phyloP scores from a whole-genome alignment of 2,888 invertebrate species.

The Hirtodrosophila trivittata region DNA sequence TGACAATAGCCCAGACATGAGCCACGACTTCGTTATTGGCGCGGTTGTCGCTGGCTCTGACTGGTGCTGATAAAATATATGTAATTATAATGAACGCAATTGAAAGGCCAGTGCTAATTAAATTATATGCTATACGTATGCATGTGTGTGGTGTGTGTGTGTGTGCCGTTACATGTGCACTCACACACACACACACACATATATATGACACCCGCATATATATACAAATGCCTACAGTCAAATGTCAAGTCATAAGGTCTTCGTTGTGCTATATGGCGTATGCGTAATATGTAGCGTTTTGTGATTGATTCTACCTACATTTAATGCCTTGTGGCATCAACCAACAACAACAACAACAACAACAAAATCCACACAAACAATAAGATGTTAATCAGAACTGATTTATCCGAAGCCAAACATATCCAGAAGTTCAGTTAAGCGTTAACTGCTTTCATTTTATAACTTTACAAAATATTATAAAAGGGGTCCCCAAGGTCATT shows the following conservation, averaged over 20 bases:
- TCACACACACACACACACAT: constrained; percentile 15
- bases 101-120: constrained; percentile 74
- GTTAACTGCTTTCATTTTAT: too few species aligned
- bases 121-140: constrained; percentile 59
- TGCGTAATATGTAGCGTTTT: constrained; percentile 23
- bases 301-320: not conserved
- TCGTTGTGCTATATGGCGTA: constrained; percentile 37
- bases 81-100: constrained; percentile 74
- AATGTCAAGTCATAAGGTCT: constrained; percentile 53
- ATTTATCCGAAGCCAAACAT: too few species aligned
- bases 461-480: too few species aligned
- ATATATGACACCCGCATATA: constrained; percentile 9
- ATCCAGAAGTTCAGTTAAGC: too few species aligned
- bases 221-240: constrained; percentile 36
- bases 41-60: constrained; percentile 27
- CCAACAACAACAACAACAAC: constrained; percentile 2
- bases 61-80: constrained; percentile 69
- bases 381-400: too few species aligned
- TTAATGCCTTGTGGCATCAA: constrained; percentile 8
- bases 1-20: constrained; percentile 58
- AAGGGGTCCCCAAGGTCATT: not conserved
- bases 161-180: constrained; percentile 9
- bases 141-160: constrained; percentile 21
- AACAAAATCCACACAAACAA: too few species aligned
- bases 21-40: constrained; percentile 21